These are phyloP conservation scores for Listronotus bonariensis DNA, from an alignment of 1,140 invertebrate species.

Conservation along the genomic window DNA sequence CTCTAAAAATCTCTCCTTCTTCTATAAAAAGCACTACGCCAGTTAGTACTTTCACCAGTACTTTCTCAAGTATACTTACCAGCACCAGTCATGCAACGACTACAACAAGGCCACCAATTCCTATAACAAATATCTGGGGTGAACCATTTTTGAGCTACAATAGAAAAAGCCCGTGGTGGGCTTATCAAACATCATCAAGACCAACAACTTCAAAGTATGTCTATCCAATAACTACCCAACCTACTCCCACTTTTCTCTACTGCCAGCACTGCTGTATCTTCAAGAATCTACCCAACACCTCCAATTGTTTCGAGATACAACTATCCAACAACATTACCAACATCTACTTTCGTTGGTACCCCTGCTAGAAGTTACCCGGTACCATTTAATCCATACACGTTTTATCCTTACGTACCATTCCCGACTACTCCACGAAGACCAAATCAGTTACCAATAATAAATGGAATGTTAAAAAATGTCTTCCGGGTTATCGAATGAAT, in stretches of 20 bases:
- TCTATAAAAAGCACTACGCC: neutral
- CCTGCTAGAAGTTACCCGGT: too few relatives aligned
- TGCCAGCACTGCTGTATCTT: neutral
- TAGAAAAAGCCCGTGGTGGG: slow-evolving; percentile 1
- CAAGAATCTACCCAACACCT: neutral
- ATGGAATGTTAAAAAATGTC: slow-evolving; percentile 51
- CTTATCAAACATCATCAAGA: neutral
- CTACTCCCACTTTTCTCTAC: neutral
- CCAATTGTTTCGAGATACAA: too few relatives aligned
- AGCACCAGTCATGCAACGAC: neutral
- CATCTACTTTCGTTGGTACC: neutral
- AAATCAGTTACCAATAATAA: slow-evolving; percentile 39
- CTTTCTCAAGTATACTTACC: neutral
- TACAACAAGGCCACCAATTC: slow-evolving; percentile 11
- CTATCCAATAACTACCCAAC: neutral
- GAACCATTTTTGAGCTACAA: slow-evolving; percentile 14
- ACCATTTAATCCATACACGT: too few relatives aligned
- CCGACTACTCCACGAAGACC: slow-evolving; percentile 1
- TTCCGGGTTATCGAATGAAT: slow-evolving; percentile 62
- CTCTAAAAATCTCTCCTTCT: neutral
- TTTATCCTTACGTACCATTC: neutral
- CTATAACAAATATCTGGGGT: slow-evolving; percentile 17
- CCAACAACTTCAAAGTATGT: neutral
- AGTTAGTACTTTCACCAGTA: slow-evolving; percentile 7
- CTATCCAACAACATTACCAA: too few relatives aligned